Evolutionary conservation across 2,113 vertebrate genomes (phyloP).

Genomic region (Dissostichus mawsoni): DNA sequence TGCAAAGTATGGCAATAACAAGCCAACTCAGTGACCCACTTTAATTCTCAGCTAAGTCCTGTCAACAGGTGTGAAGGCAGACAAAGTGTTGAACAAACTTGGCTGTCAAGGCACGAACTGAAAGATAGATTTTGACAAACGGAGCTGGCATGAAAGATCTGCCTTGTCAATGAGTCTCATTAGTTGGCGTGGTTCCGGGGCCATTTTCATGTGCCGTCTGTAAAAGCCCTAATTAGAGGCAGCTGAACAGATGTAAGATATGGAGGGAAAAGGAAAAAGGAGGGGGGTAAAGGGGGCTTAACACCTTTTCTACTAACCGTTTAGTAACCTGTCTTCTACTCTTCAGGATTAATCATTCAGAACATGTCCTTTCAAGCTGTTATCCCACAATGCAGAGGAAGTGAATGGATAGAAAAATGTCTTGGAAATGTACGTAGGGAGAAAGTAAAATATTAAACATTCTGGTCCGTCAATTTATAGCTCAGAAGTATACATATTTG

Average conservation of each 20-base stretch:
- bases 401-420: constrained; percentile 24
- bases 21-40: constrained; percentile 48
- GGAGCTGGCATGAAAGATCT: constrained; percentile 62
- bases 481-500: not conserved
- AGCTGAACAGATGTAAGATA: constrained; percentile 72
- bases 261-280: constrained; percentile 6
- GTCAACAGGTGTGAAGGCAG: constrained; percentile 69
- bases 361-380: constrained; percentile 29
- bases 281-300: not conserved
- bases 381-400: constrained; percentile 33
- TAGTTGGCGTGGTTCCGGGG: constrained; percentile 58
- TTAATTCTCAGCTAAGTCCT: constrained; percentile 23
- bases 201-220: constrained; percentile 60
- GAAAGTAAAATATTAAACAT: constrained; percentile 7
- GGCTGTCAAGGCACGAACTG: constrained; percentile 55
- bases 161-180: constrained; percentile 72
- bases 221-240: constrained; percentile 73
- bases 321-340: constrained; percentile 39
- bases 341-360: constrained; percentile 49
- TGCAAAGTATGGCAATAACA: constrained; percentile 28
- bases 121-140: constrained; percentile 68
- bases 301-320: constrained; percentile 52
- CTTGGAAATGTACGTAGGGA: not conserved
- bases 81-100: constrained; percentile 67
- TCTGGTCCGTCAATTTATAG: not conserved